Evolutionary conservation across 2,113 vertebrate genomes (phyloP), one percentile per base, ranked within the genome.

Genomic region (Hirundichthys speculiger): DNA sequence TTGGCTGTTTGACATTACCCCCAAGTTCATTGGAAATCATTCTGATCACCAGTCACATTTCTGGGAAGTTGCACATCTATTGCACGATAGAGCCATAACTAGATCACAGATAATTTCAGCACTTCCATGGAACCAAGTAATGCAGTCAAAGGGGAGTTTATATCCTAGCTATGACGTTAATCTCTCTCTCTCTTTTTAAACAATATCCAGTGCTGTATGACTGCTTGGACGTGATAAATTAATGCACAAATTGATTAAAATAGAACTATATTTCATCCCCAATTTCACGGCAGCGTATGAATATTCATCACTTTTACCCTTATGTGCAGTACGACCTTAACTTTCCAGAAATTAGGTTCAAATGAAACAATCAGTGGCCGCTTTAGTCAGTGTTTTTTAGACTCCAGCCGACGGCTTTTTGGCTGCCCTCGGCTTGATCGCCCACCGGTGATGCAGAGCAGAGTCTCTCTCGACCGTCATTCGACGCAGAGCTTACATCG

Each of bases 281-380:
- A 25, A 41, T 56, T 69, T 57, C 34, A 43, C 56, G 42, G 50
- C 5, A 2, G 9, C 1, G n/a, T 42, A 48, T 0, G 12, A 69
- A 68, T 70, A 52, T 65, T 70, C 67, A 62, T 69, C 68, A 34
- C 55, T 55, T 19, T 45, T 61, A 13, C 12, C 9, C 49, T 70
- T 47, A 39, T 27, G n/a, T 60, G 30, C 64, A 16, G 19, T 2
- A 34, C 24, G 1, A 14, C 53, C 48, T 39, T 5, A 22, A 10
- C 64, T 62, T 68, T 80, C 52, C 77, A 69, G 38, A 72, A 51
- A 47, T 47, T 19, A 65, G 43, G 61, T 64, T 75, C 5, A 69
- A 74, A 60, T 67, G 40, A 79, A 79, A 70, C 67, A 55, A 52
- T 71, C 61, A 40, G 22, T 41, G 22, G 62, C 54, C 39, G 53